phyloP scores from a whole-genome alignment of 2,888 invertebrate genomes.

The Stictocephala bisonia region DNA sequence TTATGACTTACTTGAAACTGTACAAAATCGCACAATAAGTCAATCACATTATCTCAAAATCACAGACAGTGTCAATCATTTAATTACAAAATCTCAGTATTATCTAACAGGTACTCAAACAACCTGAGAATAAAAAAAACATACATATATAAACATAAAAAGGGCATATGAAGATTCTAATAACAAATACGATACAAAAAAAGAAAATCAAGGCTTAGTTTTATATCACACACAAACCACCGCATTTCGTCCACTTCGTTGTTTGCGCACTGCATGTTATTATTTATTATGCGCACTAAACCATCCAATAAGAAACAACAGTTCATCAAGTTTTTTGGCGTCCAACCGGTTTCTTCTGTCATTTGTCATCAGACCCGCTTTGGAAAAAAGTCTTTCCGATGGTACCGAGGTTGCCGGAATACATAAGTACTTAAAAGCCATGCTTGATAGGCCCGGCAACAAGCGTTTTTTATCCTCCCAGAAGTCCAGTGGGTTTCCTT shows the following conservation, averaged over 20 bases:
- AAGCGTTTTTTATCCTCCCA: not conserved
- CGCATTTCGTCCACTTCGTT: not conserved
- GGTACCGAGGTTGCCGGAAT: conserved; percentile 3
- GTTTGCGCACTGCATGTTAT: not conserved
- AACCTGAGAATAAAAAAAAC: not conserved
- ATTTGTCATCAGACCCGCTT: not conserved
- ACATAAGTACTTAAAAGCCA: conserved; percentile 9
- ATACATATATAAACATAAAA: not conserved
- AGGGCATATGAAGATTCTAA: not conserved
- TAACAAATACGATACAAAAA: not conserved
- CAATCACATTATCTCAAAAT: not conserved
- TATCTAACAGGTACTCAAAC: no score
- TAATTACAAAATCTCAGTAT: not conserved
- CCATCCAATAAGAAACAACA: conserved; percentile 12
- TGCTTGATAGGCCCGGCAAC: not conserved
- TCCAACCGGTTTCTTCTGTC: conserved; percentile 2
- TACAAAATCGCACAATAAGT: not conserved
- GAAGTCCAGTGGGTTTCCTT: not conserved
- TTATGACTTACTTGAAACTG: not conserved
- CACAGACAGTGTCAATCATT: not conserved
- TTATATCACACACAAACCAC: not conserved
- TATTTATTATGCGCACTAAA: not conserved
- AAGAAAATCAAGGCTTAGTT: not conserved
- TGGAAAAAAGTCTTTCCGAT: conserved; percentile 16
- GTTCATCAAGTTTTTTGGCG: conserved; percentile 2